A percentile compares a stretch with the other conserved stretches of the same genome.
These are phyloP conservation scores for Neofelis nebulosa DNA, from an alignment of 2,113 vertebrate genomes.

Conservation along the genomic window DNA sequence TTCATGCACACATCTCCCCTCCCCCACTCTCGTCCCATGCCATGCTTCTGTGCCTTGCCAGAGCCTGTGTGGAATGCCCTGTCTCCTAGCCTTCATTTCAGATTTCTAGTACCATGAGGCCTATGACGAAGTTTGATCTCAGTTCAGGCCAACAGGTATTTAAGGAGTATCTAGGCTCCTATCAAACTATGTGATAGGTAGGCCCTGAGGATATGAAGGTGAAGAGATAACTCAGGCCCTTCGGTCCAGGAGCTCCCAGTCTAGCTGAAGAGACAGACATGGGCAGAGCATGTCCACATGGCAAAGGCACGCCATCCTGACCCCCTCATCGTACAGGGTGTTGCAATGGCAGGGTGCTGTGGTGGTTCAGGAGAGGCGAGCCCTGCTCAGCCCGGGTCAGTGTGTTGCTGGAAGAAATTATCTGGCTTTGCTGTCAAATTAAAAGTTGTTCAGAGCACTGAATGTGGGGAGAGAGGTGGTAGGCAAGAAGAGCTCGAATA, in stretches of 20 bases:
- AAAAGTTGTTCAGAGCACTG: not conserved
- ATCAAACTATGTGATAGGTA: not conserved
- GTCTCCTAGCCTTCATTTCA: not conserved
- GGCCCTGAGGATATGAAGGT: not conserved
- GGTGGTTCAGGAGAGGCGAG: not conserved
- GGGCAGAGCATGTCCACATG: not conserved
- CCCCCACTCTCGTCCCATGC: not conserved
- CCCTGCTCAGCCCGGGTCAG: not conserved
- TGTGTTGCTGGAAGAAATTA: not conserved
- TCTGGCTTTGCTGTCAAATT: not conserved
- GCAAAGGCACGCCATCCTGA: not conserved
- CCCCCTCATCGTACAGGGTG: no score
- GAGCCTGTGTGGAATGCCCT: not conserved
- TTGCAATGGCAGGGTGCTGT: not conserved
- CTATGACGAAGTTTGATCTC: not conserved
- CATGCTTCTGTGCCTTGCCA: not conserved
- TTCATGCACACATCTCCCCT: not conserved
- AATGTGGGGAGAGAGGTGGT: not conserved
- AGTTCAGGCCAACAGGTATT: not conserved
- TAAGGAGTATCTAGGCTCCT: not conserved
- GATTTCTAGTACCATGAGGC: not conserved
- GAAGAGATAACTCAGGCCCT: not conserved
- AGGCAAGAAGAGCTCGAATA: not conserved
- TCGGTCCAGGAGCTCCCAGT: not conserved
- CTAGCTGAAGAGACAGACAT: not conserved